Base-by-base conservation (phyloP, 2,113 vertebrate genomes). In the Atlantisia rogersi region DNA sequence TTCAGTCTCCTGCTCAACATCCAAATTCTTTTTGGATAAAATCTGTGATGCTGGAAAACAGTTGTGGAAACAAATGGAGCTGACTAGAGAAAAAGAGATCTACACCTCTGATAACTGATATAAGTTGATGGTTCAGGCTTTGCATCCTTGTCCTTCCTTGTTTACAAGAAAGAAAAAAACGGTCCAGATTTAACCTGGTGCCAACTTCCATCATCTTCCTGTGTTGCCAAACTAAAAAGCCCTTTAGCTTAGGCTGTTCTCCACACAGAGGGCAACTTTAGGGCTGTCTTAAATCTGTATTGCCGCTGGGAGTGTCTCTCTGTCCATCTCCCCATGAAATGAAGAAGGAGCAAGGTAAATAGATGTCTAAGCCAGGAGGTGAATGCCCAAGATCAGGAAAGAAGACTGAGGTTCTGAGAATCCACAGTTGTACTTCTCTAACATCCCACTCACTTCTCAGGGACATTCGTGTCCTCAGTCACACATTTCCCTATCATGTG, bases 361-460 rank as follows among this genome's bases (percentile, higher is more conserved):
- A 52, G 7, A 58, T 64, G 12, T 48, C 37, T 75, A 63, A 70
- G 42, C 20, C 13, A 39, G 32, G 26, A 59, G 15, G 15, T 22
- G 70, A 68, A 16, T n/a, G 12, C 11, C 21, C 53, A 25, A 5
- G 29, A 5, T 29, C 8, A 50, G 48, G 44, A 85, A 46, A 62
- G 17, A 76, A 79, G 60, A 37, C 3, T 2, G 69, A 22, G 8
- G 9, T 5, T 40, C 21, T 77, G 26, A 58, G 21, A 83, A 70
- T 50, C 13, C 7, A 29, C 32, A 76, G 15, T 17, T 68, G 15
- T 12, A 25, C 12, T 79, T 71, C 25, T 65, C 11, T 31, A 31
- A 39, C 9, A 32, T 29, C 46, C 28, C 3, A 1, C 31, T 74
- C 0, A 0, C 11, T 80, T 65, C 75, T 58, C 62, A 50, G 39